Evolutionary conservation across 2,888 invertebrate species (phyloP).

Genomic region (Cacoxenus indagator): DNA sequence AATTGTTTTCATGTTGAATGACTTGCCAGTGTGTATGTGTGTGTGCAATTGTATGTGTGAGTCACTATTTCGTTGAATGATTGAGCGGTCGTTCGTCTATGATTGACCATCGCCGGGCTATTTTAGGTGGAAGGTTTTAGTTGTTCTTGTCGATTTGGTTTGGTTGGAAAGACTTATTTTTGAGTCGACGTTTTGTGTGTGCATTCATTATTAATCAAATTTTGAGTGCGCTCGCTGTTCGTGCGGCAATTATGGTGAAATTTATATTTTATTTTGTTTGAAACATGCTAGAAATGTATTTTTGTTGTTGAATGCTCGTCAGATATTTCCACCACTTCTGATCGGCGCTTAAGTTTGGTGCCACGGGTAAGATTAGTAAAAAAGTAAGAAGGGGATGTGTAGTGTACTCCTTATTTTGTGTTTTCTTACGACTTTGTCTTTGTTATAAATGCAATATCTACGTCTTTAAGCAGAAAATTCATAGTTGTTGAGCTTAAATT

Average conservation of each 20-base stretch:
- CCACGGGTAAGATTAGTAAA: too few relatives aligned
- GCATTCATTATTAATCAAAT: background rate
- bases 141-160: background rate
- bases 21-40: slow-evolving; percentile 20
- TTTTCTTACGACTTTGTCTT: too few relatives aligned
- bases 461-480: too few relatives aligned
- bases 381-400: too few relatives aligned
- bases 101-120: background rate
- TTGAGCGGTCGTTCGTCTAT: background rate
- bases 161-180: background rate
- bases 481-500: too few relatives aligned
- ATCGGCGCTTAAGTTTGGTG: too few relatives aligned
- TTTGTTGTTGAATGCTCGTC: background rate
- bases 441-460: too few relatives aligned
- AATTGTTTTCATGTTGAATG: slow-evolving; percentile 42
- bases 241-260: background rate
- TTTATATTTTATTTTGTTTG: background rate
- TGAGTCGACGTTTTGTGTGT: background rate
- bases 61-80: background rate
- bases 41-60: background rate
- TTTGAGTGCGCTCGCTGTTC: background rate
- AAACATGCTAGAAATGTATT: background rate
- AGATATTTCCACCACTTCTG: background rate
- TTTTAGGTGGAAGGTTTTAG: background rate
- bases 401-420: too few relatives aligned